phyloP scores from a whole-genome alignment of 2,888 invertebrate genomes.

The Coronaproctus castanopsis region DNA sequence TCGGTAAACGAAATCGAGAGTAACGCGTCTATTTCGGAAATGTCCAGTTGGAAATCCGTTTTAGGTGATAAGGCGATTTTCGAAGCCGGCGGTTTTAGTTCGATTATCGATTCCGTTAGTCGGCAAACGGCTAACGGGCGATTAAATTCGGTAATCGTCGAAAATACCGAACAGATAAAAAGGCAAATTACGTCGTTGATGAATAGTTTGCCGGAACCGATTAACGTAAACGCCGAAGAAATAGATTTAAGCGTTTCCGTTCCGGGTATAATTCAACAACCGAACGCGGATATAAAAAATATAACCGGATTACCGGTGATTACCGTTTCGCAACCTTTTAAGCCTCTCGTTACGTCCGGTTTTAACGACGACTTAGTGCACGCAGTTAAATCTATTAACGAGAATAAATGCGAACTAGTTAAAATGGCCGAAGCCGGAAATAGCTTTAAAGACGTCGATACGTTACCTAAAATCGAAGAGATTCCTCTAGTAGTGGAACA shows the following conservation, averaged over 20 bases:
- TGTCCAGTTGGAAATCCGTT: background rate
- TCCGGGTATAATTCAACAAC: constrained; percentile 23
- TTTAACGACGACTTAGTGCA: constrained; percentile 29
- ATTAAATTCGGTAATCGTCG: too few relatives aligned
- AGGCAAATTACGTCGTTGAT: background rate
- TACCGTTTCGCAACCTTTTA: constrained; percentile 39
- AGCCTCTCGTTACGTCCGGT: constrained; percentile 31
- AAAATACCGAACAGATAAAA: background rate
- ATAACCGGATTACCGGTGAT: constrained; percentile 35
- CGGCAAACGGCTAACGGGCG: background rate
- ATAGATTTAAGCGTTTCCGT: constrained; percentile 29
- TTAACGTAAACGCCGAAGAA: constrained; percentile 32
- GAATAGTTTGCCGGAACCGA: constrained; percentile 29
- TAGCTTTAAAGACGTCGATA: constrained; percentile 31
- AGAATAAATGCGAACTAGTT: constrained; percentile 24
- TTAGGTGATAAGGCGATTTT: too few relatives aligned
- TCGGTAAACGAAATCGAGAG: constrained; percentile 2
- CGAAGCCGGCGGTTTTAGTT: background rate
- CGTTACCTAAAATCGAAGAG: constrained; percentile 40
- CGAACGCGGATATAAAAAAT: constrained; percentile 6
- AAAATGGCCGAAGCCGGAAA: constrained; percentile 36
- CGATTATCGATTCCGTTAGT: background rate
- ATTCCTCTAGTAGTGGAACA: constrained; percentile 36
- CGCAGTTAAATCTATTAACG: constrained; percentile 34
- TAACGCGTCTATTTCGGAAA: background rate